Conservation (phyloP, 2,113 vertebrate species). For the Daboia siamensis region DNA sequence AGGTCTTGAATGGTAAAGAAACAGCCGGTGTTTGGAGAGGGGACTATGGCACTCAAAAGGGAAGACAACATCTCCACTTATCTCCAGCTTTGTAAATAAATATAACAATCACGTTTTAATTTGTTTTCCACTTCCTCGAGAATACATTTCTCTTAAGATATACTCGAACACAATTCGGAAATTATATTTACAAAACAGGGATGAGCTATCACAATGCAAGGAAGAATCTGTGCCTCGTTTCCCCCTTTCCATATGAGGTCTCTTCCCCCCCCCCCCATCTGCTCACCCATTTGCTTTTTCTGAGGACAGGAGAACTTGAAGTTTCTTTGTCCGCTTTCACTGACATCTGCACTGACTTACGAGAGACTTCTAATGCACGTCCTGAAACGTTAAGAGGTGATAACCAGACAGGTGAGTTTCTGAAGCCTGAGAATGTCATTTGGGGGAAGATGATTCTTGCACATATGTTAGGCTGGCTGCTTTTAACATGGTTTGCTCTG, state of each 20-base stretch:
- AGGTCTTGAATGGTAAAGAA: not conserved
- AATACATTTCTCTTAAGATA: not conserved
- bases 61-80: not conserved
- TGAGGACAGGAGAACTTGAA: not conserved
- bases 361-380: not conserved
- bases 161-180: not conserved
- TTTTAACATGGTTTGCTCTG: not conserved
- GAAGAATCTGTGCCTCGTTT: not conserved
- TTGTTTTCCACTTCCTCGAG: not conserved
- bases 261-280: not conserved
- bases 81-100: not conserved
- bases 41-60: not conserved
- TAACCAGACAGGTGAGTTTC: not conserved
- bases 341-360: not conserved
- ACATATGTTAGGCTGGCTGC: not conserved
- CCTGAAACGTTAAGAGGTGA: not conserved
- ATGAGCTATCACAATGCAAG: not conserved
- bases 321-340: not conserved
- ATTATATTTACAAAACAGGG: not conserved
- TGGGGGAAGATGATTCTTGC: not conserved
- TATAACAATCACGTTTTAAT: not conserved
- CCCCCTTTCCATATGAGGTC: not conserved
- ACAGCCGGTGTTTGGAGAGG: not conserved
- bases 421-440: not conserved
- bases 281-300: not conserved